Evolutionary conservation across 2,113 vertebrate genomes (phyloP), one percentile per base, ranked within the genome.

Genomic region (Halichoerus grypus): DNA sequence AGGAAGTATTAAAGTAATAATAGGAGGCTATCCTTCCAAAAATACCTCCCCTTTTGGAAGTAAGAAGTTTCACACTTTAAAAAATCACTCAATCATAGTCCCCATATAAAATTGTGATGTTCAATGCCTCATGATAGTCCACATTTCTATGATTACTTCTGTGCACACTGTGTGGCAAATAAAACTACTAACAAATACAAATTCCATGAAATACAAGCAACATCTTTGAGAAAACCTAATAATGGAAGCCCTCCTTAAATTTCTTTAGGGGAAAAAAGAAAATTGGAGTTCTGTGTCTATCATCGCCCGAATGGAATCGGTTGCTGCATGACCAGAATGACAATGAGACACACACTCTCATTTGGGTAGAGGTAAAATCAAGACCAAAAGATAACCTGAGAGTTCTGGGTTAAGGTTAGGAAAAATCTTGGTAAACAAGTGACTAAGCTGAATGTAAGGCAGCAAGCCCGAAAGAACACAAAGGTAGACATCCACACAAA

Each of bases 61-160:
- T 36, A 86, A 93, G 77, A 96, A 85, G 12, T 94, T 79, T 55
- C 67, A 82, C 24, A 39, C 39, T 53, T 89, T 80, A 88, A 91
- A 57, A 82, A 79, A 33, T 71, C 46, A 65, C 46, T 31, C 11
- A 10, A 28, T 91, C 16, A 39, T 53, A 21, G 65, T 89, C 8
- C 39, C 10, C 28, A 28, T 15, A 55, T 26, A 88, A 88, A 59
- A 53, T 36, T 2, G 16, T 94, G n/a, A 80, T 53, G 28, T 53
- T 72, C 90, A 72, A 53, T 91, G 19, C 10, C 28, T 90, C 49
- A 14, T 16, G 49, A 19, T 4, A 49, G 9, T 15, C 31, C 39
- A 59, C 6, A 31, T 71, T 95, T 91, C 31, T 91, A 24, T 53
- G 57, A 88, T 71, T 61, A 76, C 16, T 80, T 88, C 21, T 96